These are phyloP conservation scores for Heliornis fulica DNA, from an alignment of 2,113 vertebrate genomes.

Conservation along the genomic window DNA sequence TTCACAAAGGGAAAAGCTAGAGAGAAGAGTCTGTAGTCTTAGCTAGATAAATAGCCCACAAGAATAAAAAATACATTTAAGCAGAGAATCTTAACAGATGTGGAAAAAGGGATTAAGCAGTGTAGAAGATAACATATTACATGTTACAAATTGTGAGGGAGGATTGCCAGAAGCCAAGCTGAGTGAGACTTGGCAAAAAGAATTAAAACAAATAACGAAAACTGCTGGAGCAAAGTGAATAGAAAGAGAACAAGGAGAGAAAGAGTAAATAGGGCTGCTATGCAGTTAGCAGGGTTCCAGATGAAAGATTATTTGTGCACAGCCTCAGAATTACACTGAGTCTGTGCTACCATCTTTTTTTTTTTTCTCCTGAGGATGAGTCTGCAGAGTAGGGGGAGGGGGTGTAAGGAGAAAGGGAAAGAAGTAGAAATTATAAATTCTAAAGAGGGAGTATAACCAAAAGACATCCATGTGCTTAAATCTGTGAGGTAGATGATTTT, in stretches of 20 bases:
- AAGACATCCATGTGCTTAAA: neutral
- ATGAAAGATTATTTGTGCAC: neutral
- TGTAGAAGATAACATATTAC: neutral
- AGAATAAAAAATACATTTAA: neutral
- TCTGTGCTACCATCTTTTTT: neutral
- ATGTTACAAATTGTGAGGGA: conserved; percentile 27
- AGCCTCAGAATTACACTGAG: neutral
- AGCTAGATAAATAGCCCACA: neutral
- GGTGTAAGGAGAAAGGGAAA: neutral
- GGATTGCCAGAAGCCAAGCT: conserved; percentile 39
- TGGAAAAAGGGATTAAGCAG: conserved; percentile 14
- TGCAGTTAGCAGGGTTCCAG: conserved; percentile 5
- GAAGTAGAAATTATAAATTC: neutral
- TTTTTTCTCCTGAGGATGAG: neutral
- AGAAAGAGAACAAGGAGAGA: neutral
- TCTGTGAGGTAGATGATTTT: neutral
- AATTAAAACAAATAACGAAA: conserved; percentile 28
- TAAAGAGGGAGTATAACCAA: neutral
- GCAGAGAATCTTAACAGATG: conserved; percentile 5
- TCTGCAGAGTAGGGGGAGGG: neutral
- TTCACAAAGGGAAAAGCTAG: neutral
- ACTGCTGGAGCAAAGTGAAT: conserved; percentile 14
- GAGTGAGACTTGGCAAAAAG: conserved; percentile 30
- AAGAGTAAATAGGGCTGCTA: conserved; percentile 17
- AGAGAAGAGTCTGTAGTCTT: neutral